Percentiles rank a stretch among this genome's conserved stretches.
These are phyloP conservation scores for Cephalopachus bancanus DNA, from an alignment of 2,797 vertebrate species.

Conservation along the genomic window DNA sequence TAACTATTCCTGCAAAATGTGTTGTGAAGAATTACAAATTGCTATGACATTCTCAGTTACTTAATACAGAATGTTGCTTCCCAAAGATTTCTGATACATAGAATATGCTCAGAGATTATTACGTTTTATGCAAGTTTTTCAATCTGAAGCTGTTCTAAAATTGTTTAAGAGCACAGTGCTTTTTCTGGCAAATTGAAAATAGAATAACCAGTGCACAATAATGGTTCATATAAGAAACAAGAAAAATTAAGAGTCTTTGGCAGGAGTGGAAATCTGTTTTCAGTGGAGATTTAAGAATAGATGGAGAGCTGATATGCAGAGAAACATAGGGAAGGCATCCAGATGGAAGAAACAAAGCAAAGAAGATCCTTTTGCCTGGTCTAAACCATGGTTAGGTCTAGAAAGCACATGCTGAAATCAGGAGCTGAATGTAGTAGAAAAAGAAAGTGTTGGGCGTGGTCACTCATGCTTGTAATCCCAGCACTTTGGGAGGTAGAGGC, in stretches of 20 bases:
- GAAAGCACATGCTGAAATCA: background rate
- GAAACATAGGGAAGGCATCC: background rate
- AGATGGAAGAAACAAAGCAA: background rate
- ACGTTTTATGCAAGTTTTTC: slow-evolving; percentile 49
- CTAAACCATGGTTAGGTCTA: background rate
- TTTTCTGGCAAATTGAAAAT: slow-evolving; percentile 68
- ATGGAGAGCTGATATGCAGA: slow-evolving; percentile 27
- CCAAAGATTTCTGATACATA: slow-evolving; percentile 48
- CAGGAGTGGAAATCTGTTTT: slow-evolving; percentile 53
- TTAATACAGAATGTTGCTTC: slow-evolving; percentile 29
- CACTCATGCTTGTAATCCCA: too few relatives aligned
- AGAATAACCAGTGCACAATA: slow-evolving; percentile 44
- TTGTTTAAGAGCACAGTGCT: slow-evolving; percentile 61
- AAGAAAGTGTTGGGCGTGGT: background rate
- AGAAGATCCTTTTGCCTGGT: background rate
- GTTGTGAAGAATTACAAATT: slow-evolving; percentile 59
- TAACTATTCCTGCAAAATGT: slow-evolving; percentile 9
- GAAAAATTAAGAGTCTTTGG: slow-evolving; percentile 62
- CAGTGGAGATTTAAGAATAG: slow-evolving; percentile 65
- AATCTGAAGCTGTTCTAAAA: slow-evolving; percentile 67
- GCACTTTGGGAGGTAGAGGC: too few relatives aligned
- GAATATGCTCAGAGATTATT: slow-evolving; percentile 49
- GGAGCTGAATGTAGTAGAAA: background rate
- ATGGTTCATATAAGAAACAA: slow-evolving; percentile 54
- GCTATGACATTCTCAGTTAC: background rate